These are phyloP conservation scores for Diacarnus erythraeanus DNA, from an alignment of 37 sponge, comb jelly and placozoan species.

Conservation along the genomic window DNA sequence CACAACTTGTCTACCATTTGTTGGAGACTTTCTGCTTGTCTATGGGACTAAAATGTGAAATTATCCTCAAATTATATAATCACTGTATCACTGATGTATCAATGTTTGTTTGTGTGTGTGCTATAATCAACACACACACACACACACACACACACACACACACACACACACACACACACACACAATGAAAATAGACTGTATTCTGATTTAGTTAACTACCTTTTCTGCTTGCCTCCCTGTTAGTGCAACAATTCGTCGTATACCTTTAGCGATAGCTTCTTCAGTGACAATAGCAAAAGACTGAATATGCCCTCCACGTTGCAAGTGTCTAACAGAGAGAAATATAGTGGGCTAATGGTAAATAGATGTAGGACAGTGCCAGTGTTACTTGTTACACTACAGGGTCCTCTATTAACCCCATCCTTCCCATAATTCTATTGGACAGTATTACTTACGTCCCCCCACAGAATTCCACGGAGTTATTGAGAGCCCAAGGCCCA, in stretches of 20 bases:
- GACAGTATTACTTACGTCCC: slow-evolving; percentile 76
- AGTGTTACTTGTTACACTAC: no score
- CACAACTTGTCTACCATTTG: slow-evolving; percentile 43
- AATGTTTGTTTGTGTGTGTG: no score
- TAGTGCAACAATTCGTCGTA: slow-evolving; percentile 93
- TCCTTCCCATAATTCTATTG: no score
- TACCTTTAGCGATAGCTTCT: slow-evolving; percentile 93
- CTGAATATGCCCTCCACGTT: slow-evolving; percentile 75
- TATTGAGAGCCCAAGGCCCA: slow-evolving; percentile 79
- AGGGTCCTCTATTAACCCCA: no score
- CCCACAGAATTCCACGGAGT: slow-evolving; percentile 98
- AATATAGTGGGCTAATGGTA: no score
- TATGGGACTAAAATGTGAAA: slow-evolving; percentile 56
- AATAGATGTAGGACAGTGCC: no score
- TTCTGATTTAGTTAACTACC: slow-evolving; percentile 34
- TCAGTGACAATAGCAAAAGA: slow-evolving; percentile 94
- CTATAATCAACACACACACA: no score
- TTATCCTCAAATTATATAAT: no score
- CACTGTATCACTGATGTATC: no score
- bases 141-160: no score
- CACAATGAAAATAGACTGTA: not conserved
- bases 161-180: not conserved
- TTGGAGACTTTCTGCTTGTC: slow-evolving; percentile 46
- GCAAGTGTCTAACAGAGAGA: slow-evolving; percentile 71
- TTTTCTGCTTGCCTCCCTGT: slow-evolving; percentile 86